Evolutionary conservation across 2,113 vertebrate genomes (phyloP).

Genomic region (Gallinago paraguaiae): DNA sequence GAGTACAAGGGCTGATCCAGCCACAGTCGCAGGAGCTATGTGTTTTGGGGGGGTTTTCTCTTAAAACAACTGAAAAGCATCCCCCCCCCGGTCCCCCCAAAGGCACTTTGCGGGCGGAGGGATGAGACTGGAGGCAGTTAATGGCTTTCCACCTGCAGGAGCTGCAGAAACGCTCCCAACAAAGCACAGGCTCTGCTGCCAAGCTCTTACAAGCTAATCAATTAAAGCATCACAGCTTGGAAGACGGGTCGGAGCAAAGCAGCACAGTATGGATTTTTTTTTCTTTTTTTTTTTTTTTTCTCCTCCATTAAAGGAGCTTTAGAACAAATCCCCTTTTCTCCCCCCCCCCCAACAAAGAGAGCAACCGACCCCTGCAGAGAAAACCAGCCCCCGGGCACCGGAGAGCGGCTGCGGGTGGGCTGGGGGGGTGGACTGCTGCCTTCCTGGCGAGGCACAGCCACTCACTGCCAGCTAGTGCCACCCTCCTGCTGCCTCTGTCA

Average conservation of each 20-base stretch:
- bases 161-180: neutral
- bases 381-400: neutral
- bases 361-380: neutral
- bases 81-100: neutral
- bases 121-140: neutral
- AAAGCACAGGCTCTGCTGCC: constrained; percentile 20
- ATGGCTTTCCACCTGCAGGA: constrained; percentile 13
- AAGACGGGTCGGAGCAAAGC: constrained; percentile 24
- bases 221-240: constrained; percentile 46
- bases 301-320: neutral
- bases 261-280: constrained; percentile 24
- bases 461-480: accelerated
- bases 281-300: neutral
- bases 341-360: neutral
- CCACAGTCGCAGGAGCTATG: accelerated
- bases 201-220: constrained; percentile 47
- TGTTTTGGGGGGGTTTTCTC: neutral
- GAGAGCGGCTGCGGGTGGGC: neutral
- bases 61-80: neutral
- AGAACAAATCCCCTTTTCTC: constrained; percentile 1
- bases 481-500: neutral
- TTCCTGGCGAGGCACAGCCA: neutral
- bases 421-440: neutral
- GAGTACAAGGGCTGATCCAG: neutral
- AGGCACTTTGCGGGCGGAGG: neutral